Evolutionary conservation across 2,888 invertebrate species (phyloP).

Genomic region (Liodrosophila aerea): DNA sequence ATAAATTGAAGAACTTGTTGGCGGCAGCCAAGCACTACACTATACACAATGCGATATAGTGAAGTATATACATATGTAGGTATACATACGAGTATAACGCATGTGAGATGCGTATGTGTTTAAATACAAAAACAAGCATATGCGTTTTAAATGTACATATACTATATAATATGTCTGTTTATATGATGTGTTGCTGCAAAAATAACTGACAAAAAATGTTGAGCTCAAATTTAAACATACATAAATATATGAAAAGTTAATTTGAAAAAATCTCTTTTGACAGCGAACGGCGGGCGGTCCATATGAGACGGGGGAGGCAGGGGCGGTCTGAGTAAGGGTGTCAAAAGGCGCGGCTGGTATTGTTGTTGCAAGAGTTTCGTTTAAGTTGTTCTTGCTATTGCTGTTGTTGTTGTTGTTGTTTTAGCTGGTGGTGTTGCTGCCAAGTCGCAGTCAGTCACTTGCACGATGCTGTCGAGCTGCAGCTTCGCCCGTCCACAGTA

Average conservation of each 20-base stretch:
- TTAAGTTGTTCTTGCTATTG: slow-evolving; percentile 19
- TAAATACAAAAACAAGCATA: neutral
- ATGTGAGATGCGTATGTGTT: slow-evolving; percentile 6
- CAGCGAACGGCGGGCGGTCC: slow-evolving; percentile 41
- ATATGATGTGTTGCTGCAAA: slow-evolving; percentile 31
- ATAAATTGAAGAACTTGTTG: slow-evolving; percentile 44
- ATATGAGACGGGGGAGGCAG: slow-evolving; percentile 2
- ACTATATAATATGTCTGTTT: slow-evolving; percentile 9
- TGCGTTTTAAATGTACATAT: slow-evolving; percentile 1
- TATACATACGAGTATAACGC: slow-evolving; percentile 1
- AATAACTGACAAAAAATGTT: slow-evolving; percentile 50
- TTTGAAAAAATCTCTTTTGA: slow-evolving; percentile 77
- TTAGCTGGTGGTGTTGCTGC: slow-evolving; percentile 32
- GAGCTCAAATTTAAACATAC: slow-evolving; percentile 62
- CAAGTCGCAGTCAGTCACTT: slow-evolving; percentile 71
- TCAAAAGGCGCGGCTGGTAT: slow-evolving; percentile 17
- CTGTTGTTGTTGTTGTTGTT: slow-evolving; percentile 23
- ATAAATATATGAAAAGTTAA: slow-evolving; percentile 77
- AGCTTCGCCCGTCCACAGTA: slow-evolving; percentile 49
- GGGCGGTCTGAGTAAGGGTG: slow-evolving; percentile 5
- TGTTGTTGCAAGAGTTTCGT: slow-evolving; percentile 29
- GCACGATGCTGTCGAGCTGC: slow-evolving; percentile 65
- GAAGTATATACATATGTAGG: too few relatives aligned
- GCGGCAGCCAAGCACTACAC: slow-evolving; percentile 31
- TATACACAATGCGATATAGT: neutral